Base-by-base conservation (phyloP, 2,113 vertebrate genomes). In the Spilogale gracilis region DNA sequence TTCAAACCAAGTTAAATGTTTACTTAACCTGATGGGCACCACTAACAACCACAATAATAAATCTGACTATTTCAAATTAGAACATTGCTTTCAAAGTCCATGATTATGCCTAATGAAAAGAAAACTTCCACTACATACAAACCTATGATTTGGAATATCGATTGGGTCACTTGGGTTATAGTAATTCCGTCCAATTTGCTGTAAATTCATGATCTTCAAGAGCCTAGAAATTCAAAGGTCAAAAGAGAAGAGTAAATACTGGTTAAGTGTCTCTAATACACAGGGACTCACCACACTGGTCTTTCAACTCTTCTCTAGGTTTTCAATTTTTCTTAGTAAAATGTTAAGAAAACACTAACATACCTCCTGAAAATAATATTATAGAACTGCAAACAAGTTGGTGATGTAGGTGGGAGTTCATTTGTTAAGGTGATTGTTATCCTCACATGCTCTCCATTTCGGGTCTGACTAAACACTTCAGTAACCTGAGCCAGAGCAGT, bases 111-210 rank as follows among this genome's bases (percentile, higher is more conserved):
- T 13, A 27, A 45, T 9, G 17, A 38, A 13, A 0, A 32, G 43
- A 45, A 60, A 65, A 5, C 1, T 16, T 0, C 25, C 11, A 11
- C 45, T 45, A 78, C 90, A 27, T 87, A 88, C 98, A 91, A 61
- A 99, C 99, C 99, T 99, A 98, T 99, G 99, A 83, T 99, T 99
- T 45, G 99, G 99, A 89, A 99, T 98, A 97, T 98, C 98, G 80
- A 99, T 98, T 0, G 99, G 99, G 97, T 99, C 99, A 20, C 93
- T 98, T 0, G 99, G 99, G 95, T 99, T 99, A 97, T 99, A 99
- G 96, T 99, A 99, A 98, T 99, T 99, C 69, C 99, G 99, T 93
- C 99, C 99, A 92, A 99, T 99, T 98, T 99, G 99, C 94, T 99
- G 99, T 99, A 99, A 99, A 89, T 99, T 99, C 95, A 99, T 98